Percentiles rank a stretch among this genome's conserved stretches.
phyloP scores from a whole-genome alignment of 2,113 vertebrate species.

The Spea bombifrons region DNA sequence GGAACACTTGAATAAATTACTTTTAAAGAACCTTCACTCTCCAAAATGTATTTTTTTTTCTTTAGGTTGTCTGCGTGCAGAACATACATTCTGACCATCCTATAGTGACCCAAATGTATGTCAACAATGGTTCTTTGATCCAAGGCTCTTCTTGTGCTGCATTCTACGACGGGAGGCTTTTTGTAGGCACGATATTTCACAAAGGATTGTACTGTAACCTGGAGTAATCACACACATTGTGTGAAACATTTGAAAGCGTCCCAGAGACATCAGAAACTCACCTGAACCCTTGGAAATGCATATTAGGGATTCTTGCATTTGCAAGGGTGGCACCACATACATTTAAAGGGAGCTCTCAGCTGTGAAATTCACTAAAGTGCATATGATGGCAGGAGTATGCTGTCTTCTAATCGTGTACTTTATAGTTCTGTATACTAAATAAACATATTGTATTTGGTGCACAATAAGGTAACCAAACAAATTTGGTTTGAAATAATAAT shows the following conservation, averaged over 20 bases:
- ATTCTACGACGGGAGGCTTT: constrained; percentile 67
- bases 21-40: not conserved
- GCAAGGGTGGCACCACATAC: no score
- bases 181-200: constrained; percentile 86
- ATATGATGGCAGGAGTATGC: no score
- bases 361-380: no score
- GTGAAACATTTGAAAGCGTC: not conserved
- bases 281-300: no score
- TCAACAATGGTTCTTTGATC: constrained; percentile 78
- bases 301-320: no score
- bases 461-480: no score
- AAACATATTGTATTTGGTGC: no score
- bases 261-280: not conserved
- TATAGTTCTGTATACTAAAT: no score
- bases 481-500: no score
- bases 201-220: constrained; percentile 82
- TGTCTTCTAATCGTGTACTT: no score
- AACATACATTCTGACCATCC: constrained; percentile 80
- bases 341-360: no score
- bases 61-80: constrained; percentile 81
- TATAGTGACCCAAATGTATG: constrained; percentile 74
- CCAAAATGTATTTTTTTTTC: not conserved
- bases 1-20: no score
- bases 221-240: not conserved
- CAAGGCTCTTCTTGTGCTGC: constrained; percentile 79